A percentile compares a stretch with the other conserved stretches of the same genome.
Conservation (phyloP, 2,113 vertebrate genomes). For the Paradisaea rubra region DNA sequence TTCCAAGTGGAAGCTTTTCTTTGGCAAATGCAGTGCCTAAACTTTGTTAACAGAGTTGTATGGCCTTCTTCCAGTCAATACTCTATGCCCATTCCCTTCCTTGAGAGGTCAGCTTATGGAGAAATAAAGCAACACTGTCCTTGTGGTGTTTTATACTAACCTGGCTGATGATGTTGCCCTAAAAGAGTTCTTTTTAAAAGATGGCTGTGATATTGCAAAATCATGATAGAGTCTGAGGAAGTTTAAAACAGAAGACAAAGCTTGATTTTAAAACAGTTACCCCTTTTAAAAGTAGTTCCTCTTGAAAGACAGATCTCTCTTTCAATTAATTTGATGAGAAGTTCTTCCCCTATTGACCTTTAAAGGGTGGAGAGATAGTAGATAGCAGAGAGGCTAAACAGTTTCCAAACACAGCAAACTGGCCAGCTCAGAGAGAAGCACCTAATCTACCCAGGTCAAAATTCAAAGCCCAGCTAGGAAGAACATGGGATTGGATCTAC, state of each 20-base stretch:
- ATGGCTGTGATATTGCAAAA: neutral
- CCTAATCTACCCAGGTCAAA: neutral
- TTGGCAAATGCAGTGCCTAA: neutral
- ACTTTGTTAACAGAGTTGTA: neutral
- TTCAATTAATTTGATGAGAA: neutral
- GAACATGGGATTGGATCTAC: neutral
- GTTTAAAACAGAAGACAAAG: neutral
- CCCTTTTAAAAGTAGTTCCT: neutral
- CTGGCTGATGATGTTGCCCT: neutral
- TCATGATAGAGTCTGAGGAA: neutral
- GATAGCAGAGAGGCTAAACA: neutral
- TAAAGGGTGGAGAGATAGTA: neutral
- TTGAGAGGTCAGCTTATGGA: neutral
- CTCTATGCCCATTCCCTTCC: neutral
- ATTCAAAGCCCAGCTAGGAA: neutral
- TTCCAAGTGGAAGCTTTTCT: neutral
- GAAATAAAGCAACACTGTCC: neutral
- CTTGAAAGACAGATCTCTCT: neutral
- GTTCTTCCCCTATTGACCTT: neutral
- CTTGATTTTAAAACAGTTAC: neutral
- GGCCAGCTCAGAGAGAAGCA: neutral
- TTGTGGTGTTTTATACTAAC: neutral
- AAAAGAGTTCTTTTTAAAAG: neutral
- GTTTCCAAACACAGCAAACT: neutral
- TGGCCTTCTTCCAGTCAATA: neutral